Evolutionary conservation across 2,888 invertebrate species (phyloP).

Genomic region (Perizoma flavofasciatum): DNA sequence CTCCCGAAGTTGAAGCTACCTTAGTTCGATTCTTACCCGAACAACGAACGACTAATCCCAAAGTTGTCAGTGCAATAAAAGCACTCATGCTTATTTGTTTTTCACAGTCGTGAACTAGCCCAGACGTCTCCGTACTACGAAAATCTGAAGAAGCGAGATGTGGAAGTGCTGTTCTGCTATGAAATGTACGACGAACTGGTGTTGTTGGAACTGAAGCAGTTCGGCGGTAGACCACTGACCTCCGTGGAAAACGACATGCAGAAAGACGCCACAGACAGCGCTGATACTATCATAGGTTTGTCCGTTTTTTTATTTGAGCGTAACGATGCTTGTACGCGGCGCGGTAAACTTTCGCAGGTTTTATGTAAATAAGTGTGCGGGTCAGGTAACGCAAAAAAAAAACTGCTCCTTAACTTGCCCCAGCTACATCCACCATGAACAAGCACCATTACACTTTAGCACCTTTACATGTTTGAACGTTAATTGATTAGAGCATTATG

Average conservation of each 20-base stretch:
- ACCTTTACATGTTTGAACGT: too few species aligned
- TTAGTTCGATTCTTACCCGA: too few species aligned
- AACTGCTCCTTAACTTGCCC: too few species aligned
- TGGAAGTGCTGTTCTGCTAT: constrained; percentile 97
- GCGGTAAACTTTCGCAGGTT: too few species aligned
- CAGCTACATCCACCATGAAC: too few species aligned
- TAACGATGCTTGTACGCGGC: not conserved
- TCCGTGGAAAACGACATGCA: constrained; percentile 98
- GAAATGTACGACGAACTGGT: constrained; percentile 99
- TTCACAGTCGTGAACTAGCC: constrained; percentile 92
- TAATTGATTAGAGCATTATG: too few species aligned
- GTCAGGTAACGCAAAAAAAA: too few species aligned
- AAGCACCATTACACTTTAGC: too few species aligned
- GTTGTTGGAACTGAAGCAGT: constrained; percentile 93
- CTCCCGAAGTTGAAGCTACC: too few species aligned
- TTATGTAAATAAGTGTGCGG: too few species aligned
- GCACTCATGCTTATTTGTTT: not conserved
- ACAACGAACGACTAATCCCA: too few species aligned
- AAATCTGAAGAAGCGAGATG: constrained; percentile 92
- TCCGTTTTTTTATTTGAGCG: not conserved
- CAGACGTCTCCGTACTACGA: constrained; percentile 98
- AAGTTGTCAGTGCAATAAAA: too few species aligned
- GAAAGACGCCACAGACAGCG: constrained; percentile 84
- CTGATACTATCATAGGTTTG: constrained; percentile 85
- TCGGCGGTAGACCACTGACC: constrained; percentile 88